Evolutionary conservation across 2,113 vertebrate genomes (phyloP), one percentile per base, ranked within the genome.

Genomic region (Solea solea): DNA sequence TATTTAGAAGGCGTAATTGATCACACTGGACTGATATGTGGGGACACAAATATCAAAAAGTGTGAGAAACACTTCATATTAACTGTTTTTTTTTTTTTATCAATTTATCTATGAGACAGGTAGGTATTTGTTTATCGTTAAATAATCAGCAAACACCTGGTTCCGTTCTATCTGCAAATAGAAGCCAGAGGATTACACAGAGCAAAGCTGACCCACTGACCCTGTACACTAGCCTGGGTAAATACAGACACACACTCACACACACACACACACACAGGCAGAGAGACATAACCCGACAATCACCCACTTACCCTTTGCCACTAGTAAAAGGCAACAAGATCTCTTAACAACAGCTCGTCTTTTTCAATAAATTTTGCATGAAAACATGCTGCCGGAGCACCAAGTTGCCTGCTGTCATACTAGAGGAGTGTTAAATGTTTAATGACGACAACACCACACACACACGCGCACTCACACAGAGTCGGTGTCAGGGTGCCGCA

Each of bases 341-440:
- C 94, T 91, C 94, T 94, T 94, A 90, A 95, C 94, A 94, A 89
- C 75, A 28, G 71, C 95, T 95, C 85, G 74, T 95, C 94, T 94
- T 96, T 94, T 95, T 91, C 95, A 93, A 97, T 98, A 93, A 96
- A 97, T 98, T 95, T 96, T 97, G 96, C 96, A 99, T 97, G 97
- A 95, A 95, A 96, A 96, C 94, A 93, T 87, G 95, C 92, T 81
- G 94, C 91, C 93, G 92, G 90, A 94, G 94, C 94, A 95, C 94
- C 89, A 94, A 94, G 95, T 94, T 95, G 94, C 95, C 95, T 96
- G 96, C 97, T 98, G 96, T 95, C 96, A 94, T 93, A 92, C 86
- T 95, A 95, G 95, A 95, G 94, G 93, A 91, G 88, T 91, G 93
- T 96, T 98, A 94, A 98, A 98, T 98, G 95, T 98, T 98, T 98